Evolutionary conservation across 2,797 vertebrate species (phyloP).

Genomic region (Passerculus sandwichensis): DNA sequence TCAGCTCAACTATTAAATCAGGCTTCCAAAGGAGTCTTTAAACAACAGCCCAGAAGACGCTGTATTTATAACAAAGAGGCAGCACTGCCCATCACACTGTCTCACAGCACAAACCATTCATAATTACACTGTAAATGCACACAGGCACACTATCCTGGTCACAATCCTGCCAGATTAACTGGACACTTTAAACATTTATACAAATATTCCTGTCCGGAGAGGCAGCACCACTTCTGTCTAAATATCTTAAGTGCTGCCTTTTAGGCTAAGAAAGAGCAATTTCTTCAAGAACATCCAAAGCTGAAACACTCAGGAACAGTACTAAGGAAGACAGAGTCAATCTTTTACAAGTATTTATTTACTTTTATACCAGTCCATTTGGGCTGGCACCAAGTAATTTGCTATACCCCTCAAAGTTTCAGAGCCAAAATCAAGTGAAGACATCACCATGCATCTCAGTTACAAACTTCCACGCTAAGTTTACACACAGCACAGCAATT

Average conservation of each 20-base stretch:
- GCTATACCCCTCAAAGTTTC: not conserved
- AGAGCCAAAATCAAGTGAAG: not conserved
- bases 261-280: not conserved
- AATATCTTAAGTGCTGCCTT: not conserved
- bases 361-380: not conserved
- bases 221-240: not conserved
- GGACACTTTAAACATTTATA: not conserved
- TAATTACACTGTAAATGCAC: not conserved
- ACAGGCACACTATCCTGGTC: not conserved
- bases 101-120: conserved; percentile 14
- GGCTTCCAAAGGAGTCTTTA: conserved; percentile 38
- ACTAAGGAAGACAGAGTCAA: not conserved
- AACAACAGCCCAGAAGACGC: conserved; percentile 25
- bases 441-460: not conserved
- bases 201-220: not conserved
- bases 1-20: conserved; percentile 23
- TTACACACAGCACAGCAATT: not conserved
- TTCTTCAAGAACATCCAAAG: not conserved
- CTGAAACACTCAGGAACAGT: not conserved
- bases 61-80: conserved; percentile 26
- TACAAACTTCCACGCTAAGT: not conserved
- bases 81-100: not conserved
- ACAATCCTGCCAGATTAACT: not conserved
- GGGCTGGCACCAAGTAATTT: not conserved
- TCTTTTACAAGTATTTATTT: not conserved